A percentile compares a stretch with the other conserved stretches of the same genome.
These are phyloP conservation scores for Hycleus phaleratus DNA, from an alignment of 1,140 invertebrate species.

Conservation along the genomic window DNA sequence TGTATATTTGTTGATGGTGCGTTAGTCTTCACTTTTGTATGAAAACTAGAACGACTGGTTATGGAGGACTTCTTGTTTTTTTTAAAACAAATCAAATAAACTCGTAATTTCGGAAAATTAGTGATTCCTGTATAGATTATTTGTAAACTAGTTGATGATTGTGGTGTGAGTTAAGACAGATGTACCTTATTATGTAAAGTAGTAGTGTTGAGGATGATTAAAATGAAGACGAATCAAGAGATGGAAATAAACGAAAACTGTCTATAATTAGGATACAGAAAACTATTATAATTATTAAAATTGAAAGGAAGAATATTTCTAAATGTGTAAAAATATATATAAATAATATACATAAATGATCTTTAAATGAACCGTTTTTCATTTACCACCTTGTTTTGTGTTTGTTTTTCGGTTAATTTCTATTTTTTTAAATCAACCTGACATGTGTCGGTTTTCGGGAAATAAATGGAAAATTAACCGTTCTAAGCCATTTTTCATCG, in stretches of 20 bases:
- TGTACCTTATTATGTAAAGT: slow-evolving; percentile 39
- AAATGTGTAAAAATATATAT: slow-evolving; percentile 37
- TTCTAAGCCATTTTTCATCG: slow-evolving; percentile 1
- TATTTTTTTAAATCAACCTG: too few species aligned
- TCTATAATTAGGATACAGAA: slow-evolving; percentile 26
- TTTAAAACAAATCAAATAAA: background rate
- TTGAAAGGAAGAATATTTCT: slow-evolving; percentile 32
- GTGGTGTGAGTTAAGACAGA: slow-evolving; percentile 28
- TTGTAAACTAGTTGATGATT: slow-evolving; percentile 31
- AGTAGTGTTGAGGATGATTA: slow-evolving; percentile 5
- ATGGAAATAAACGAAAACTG: slow-evolving; percentile 29
- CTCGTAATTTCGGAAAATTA: slow-evolving; percentile 10
- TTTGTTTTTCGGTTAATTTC: too few species aligned
- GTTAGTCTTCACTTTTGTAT: slow-evolving; percentile 13
- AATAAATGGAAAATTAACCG: too few species aligned
- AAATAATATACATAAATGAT: slow-evolving; percentile 19
- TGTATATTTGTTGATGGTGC: slow-evolving; percentile 13
- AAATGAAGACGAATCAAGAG: slow-evolving; percentile 30
- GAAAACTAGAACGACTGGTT: too few species aligned
- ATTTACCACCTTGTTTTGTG: too few species aligned
- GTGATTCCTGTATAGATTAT: slow-evolving; percentile 33
- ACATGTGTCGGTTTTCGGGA: too few species aligned
- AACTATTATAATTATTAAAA: slow-evolving; percentile 27
- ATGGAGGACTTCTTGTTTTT: background rate
- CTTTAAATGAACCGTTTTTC: too few species aligned